Percentiles rank a stretch among this genome's conserved stretches.
Evolutionary conservation across 1,140 invertebrate species (phyloP).

Genomic region (Planococcus citri): DNA sequence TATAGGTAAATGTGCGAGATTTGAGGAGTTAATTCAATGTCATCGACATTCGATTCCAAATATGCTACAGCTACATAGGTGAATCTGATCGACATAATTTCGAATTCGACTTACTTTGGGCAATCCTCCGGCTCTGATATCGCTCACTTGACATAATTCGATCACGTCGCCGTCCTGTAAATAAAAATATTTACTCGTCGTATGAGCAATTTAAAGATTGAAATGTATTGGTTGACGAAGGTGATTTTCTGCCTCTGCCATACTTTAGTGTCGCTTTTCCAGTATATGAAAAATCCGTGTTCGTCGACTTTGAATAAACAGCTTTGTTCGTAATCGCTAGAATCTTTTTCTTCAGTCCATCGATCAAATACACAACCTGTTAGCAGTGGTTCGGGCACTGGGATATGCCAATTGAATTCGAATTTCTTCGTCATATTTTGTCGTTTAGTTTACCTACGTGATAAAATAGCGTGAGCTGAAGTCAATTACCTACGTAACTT

Average conservation of each 20-base stretch:
- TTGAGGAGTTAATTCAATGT: no score
- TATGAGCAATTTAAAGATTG: no score
- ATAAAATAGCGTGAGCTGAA: no score
- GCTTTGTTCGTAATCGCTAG: slow-evolving; percentile 71
- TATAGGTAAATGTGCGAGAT: no score
- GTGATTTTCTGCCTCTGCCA: slow-evolving; percentile 32
- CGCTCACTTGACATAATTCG: slow-evolving; percentile 93
- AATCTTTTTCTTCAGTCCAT: slow-evolving; percentile 94
- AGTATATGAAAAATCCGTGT: slow-evolving; percentile 98
- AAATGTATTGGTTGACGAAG: no score
- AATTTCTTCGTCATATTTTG: slow-evolving; percentile 88
- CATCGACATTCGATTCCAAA: no score
- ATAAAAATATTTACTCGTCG: slow-evolving; percentile 32
- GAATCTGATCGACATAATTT: background rate
- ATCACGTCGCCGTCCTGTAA: slow-evolving; percentile 90
- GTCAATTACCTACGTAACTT: no score
- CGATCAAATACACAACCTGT: slow-evolving; percentile 79
- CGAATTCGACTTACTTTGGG: slow-evolving; percentile 58
- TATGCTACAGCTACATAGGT: no score
- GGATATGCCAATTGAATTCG: slow-evolving; percentile 95
- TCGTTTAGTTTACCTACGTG: no score
- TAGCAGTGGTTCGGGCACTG: slow-evolving; percentile 75
- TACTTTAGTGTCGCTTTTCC: slow-evolving; percentile 93
- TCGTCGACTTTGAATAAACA: slow-evolving; percentile 93
- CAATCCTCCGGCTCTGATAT: slow-evolving; percentile 75